These are phyloP conservation scores for Ambastaia sidthimunki DNA, from an alignment of 2,797 vertebrate genomes.

Conservation along the genomic window DNA sequence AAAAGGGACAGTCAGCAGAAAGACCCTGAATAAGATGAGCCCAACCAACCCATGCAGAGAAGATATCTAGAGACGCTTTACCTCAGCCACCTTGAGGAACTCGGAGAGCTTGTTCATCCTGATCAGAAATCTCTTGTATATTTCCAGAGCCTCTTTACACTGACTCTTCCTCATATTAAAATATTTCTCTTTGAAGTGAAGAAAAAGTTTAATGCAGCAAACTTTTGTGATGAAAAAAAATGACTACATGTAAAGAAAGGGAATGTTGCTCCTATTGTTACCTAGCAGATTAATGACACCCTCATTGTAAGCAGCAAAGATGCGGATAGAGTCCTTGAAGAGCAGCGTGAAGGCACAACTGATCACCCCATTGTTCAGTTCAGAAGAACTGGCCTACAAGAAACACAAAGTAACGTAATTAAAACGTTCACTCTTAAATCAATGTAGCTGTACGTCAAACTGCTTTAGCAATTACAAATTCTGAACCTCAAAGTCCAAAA, in stretches of 20 bases:
- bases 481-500: slow-evolving; percentile 92
- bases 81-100: slow-evolving; percentile 97
- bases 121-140: slow-evolving; percentile 95
- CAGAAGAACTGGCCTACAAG: slow-evolving; percentile 88
- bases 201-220: slow-evolving; percentile 38
- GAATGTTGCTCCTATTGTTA: slow-evolving; percentile 63
- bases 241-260: not conserved
- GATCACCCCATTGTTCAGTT: slow-evolving; percentile 95
- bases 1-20: slow-evolving; percentile 68
- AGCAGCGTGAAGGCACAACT: slow-evolving; percentile 94
- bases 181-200: slow-evolving; percentile 86
- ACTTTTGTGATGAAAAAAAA: not conserved
- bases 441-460: too few species aligned
- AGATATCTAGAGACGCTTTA: slow-evolving; percentile 73
- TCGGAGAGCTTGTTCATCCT: slow-evolving; percentile 91
- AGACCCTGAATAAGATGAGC: slow-evolving; percentile 66
- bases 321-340: slow-evolving; percentile 95
- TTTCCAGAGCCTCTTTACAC: slow-evolving; percentile 95
- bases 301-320: slow-evolving; percentile 97
- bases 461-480: not conserved
- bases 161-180: slow-evolving; percentile 98
- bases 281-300: slow-evolving; percentile 96
- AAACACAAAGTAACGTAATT: slow-evolving; percentile 28
- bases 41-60: slow-evolving; percentile 64
- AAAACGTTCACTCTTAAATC: not conserved